A percentile compares a stretch with the other conserved stretches of the same genome.
Evolutionary conservation across 2,797 vertebrate species (phyloP).

Genomic region (Phoeniculus purpureus): DNA sequence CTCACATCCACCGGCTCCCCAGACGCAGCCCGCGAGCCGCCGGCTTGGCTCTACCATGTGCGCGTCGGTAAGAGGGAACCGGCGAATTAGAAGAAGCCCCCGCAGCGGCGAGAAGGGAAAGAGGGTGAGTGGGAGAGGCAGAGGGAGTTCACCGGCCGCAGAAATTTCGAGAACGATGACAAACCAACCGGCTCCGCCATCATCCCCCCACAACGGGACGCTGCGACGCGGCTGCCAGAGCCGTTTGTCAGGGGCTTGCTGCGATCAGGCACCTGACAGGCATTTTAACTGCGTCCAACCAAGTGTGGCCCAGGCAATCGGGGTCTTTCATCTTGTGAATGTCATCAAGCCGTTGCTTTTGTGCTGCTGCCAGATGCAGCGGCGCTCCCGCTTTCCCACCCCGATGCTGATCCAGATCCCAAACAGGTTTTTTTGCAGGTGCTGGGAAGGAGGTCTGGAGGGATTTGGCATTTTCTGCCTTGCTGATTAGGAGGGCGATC

Average conservation of each 20-base stretch:
- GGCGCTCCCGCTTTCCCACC: background rate
- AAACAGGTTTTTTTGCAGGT: slow-evolving; percentile 21
- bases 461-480: slow-evolving; percentile 34
- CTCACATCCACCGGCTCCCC: slow-evolving; percentile 60
- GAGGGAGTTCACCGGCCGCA: slow-evolving; percentile 76
- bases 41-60: slow-evolving; percentile 72
- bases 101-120: slow-evolving; percentile 79
- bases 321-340: slow-evolving; percentile 70
- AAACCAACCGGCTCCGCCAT: slow-evolving; percentile 78
- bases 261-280: slow-evolving; percentile 77
- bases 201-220: slow-evolving; percentile 78
- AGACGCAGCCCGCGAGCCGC: slow-evolving; percentile 79
- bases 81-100: slow-evolving; percentile 79
- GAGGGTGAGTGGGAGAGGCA: slow-evolving; percentile 80
- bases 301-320: slow-evolving; percentile 63
- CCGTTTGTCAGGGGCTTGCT: slow-evolving; percentile 68
- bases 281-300: slow-evolving; percentile 82
- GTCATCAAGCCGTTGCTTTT: slow-evolving; percentile 70
- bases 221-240: slow-evolving; percentile 70
- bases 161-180: slow-evolving; percentile 84
- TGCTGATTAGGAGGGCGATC: background rate
- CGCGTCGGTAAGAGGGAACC: slow-evolving; percentile 71
- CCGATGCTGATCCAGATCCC: slow-evolving; percentile 10
- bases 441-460: background rate
- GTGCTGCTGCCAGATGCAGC: slow-evolving; percentile 64